Evolutionary conservation across 2,888 invertebrate species (phyloP).

Genomic region (Zygothrica quintamaculata): DNA sequence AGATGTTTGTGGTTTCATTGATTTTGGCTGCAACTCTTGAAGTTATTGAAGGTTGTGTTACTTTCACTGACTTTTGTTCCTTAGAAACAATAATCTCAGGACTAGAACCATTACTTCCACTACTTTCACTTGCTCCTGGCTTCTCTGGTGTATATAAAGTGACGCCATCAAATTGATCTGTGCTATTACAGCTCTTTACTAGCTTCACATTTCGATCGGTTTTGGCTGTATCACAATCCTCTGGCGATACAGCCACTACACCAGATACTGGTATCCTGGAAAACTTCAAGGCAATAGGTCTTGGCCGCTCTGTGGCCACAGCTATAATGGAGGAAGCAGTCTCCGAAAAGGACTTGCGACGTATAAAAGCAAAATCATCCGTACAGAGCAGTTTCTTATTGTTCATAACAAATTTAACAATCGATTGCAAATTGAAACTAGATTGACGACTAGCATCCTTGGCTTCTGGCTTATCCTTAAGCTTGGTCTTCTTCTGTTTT

Average conservation of each 20-base stretch:
- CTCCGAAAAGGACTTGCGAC: slow-evolving; percentile 79
- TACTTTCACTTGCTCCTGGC: neutral
- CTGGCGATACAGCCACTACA: slow-evolving; percentile 58
- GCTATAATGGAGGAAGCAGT: slow-evolving; percentile 69
- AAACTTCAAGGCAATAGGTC: slow-evolving; percentile 72
- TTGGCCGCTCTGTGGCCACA: slow-evolving; percentile 66
- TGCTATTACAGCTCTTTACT: slow-evolving; percentile 59
- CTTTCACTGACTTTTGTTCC: slow-evolving; percentile 49
- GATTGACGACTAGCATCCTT: slow-evolving; percentile 63
- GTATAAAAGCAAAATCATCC: slow-evolving; percentile 79
- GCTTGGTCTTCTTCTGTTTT: slow-evolving; percentile 37
- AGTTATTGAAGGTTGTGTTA: slow-evolving; percentile 82
- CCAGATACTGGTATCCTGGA: slow-evolving; percentile 47
- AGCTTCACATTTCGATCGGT: slow-evolving; percentile 75
- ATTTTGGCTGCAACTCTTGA: slow-evolving; percentile 83
- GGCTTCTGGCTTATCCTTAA: slow-evolving; percentile 39
- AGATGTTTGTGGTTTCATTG: slow-evolving; percentile 80
- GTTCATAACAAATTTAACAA: slow-evolving; percentile 81
- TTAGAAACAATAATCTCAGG: neutral
- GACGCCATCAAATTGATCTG: slow-evolving; percentile 60
- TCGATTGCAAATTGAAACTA: slow-evolving; percentile 79
- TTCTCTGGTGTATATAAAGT: neutral
- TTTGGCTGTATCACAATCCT: slow-evolving; percentile 63
- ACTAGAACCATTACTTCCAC: neutral
- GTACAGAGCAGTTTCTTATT: slow-evolving; percentile 76